Conservation (phyloP, 92 coral and sea anemone species). For the Actinostola sp. region DNA sequence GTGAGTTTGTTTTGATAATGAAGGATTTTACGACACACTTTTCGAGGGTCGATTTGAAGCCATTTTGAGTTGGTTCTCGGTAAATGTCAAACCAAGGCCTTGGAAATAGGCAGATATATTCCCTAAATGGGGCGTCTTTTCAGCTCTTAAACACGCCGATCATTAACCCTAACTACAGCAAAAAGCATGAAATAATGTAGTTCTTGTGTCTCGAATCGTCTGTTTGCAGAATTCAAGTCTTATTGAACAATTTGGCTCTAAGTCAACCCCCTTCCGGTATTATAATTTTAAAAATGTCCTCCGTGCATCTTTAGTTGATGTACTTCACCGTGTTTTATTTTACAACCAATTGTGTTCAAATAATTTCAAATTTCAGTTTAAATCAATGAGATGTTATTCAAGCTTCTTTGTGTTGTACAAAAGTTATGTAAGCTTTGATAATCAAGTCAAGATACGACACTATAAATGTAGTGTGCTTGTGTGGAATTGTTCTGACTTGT, state of each 20-base stretch:
- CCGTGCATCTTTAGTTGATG: not conserved
- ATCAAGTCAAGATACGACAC: too few relatives aligned
- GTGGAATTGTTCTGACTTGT: too few relatives aligned
- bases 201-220: slow-evolving; percentile 2
- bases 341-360: too few relatives aligned
- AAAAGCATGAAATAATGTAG: not conserved
- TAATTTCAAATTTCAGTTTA: too few relatives aligned
- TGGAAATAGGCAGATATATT: slow-evolving; percentile 21
- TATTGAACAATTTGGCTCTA: not conserved
- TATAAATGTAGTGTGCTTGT: too few relatives aligned
- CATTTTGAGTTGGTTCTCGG: slow-evolving; percentile 36
- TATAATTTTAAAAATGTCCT: not conserved
- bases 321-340: too few relatives aligned
- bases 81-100: slow-evolving; percentile 39
- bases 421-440: too few relatives aligned
- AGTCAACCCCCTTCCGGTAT: slow-evolving; percentile 42
- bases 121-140: slow-evolving; percentile 1
- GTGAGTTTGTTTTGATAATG: slow-evolving; percentile 9
- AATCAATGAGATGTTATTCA: too few relatives aligned
- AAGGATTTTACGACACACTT: slow-evolving; percentile 7
- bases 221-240: slow-evolving; percentile 16
- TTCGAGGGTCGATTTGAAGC: slow-evolving; percentile 28
- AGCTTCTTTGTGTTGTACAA: too few relatives aligned
- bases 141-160: slow-evolving; percentile 4
- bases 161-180: not conserved